A percentile compares a stretch with the other conserved stretches of the same genome.
Conservation (phyloP, 2,797 vertebrate species). For the Molossus molossus region DNA sequence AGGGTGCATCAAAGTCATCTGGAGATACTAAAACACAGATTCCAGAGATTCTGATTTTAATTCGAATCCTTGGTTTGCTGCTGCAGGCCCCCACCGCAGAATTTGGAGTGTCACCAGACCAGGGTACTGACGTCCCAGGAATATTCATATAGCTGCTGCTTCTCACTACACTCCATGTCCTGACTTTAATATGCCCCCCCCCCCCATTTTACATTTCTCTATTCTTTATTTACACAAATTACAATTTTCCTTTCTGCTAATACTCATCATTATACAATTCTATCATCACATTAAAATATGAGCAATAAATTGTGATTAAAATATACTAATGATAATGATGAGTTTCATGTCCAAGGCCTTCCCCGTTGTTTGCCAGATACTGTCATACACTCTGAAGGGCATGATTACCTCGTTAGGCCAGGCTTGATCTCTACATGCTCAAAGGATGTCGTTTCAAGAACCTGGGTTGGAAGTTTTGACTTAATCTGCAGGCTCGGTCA, state of each 20-base stretch:
- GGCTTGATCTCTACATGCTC: constrained; percentile 9
- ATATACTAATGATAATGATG: background rate
- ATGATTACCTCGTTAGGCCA: background rate
- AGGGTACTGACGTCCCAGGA: background rate
- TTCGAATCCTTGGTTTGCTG: background rate
- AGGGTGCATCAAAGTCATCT: background rate
- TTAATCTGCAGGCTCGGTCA: background rate
- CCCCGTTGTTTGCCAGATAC: background rate
- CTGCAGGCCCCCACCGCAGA: background rate
- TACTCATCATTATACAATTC: background rate
- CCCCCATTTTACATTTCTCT: background rate
- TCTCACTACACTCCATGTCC: background rate
- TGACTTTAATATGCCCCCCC: background rate
- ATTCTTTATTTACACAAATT: constrained; percentile 45
- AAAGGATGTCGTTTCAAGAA: constrained; percentile 12
- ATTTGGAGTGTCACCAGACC: background rate
- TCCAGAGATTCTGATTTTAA: background rate
- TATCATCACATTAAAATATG: background rate
- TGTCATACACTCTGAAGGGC: background rate
- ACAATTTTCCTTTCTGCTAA: constrained; percentile 32
- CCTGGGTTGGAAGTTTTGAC: background rate
- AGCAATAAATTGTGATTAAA: constrained; percentile 24
- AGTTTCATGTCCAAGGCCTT: constrained; percentile 1
- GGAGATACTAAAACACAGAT: background rate
- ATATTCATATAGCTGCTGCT: background rate